A percentile compares a stretch with the other conserved stretches of the same genome.
Conservation (phyloP, 2,888 invertebrate genomes). For the Aporophyla nigra region DNA sequence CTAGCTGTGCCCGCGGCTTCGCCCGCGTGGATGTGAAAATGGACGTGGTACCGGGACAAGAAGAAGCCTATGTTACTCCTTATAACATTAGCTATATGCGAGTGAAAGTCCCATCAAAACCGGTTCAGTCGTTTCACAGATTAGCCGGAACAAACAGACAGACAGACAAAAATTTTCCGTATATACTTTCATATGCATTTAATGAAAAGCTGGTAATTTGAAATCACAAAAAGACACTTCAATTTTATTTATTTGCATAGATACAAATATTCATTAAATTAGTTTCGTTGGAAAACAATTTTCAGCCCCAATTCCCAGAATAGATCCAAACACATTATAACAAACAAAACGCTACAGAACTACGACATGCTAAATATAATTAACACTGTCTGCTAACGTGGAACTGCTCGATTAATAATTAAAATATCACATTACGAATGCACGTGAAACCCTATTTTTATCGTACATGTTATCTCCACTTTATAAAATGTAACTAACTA, state of each 20-base stretch:
- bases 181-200: too few relatives aligned
- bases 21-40: too few relatives aligned
- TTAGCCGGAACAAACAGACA: too few relatives aligned
- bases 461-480: conserved; percentile 52
- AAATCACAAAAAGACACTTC: too few relatives aligned
- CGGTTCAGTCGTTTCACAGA: too few relatives aligned
- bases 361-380: conserved; percentile 16
- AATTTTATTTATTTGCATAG: neutral
- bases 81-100: too few relatives aligned
- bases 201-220: too few relatives aligned
- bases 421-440: conserved; percentile 49
- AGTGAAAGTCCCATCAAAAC: too few relatives aligned
- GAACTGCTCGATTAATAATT: conserved; percentile 40
- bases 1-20: too few relatives aligned
- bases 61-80: too few relatives aligned
- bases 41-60: too few relatives aligned
- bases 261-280: neutral
- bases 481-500: conserved; percentile 22
- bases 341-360: neutral
- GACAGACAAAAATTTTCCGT: too few relatives aligned
- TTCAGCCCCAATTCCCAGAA: neutral
- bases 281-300: neutral
- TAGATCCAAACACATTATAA: conserved; percentile 4
- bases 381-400: conserved; percentile 11
- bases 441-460: conserved; percentile 51